Base-by-base conservation (phyloP, 2,797 vertebrate genomes). In the Poecilia gillii region DNA sequence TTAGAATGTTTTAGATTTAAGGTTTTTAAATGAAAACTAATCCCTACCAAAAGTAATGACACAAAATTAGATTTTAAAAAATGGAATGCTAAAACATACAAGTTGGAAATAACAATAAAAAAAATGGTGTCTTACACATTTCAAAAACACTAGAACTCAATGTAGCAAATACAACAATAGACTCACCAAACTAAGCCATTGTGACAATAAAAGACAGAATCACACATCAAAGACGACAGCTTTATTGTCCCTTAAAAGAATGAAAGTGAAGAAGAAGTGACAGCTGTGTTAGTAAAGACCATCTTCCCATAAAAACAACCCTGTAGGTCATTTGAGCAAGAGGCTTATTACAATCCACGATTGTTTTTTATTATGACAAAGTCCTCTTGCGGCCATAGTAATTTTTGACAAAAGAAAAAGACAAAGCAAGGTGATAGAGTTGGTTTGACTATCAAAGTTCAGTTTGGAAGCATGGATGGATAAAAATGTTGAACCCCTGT, bases 201-300 rank as follows among this genome's bases (percentile, higher is more conserved):
- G 1, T 78, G 84, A 82, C 75, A 88, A 68, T 76, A 59, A 84
- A 74, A 81, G 84, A 80, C 68, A 80, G 79, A 76, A 81, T 80
- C 57, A 72, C 57, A 77, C n/a, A 94, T 82, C 36, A 53, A 51
- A 66, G 72, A 76, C n/a, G 79, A 82, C 84, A 79, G 76, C 64
- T 73, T 82, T 68, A 74, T 80, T 41, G 43, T 82, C 74, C 72
- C 72, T 51, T 45, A 73, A 83, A 82, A 73, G 75, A 76, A 57
- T 74, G 11, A 81, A 77, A 80, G 25, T 49, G n/a, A 73, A 75
- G n/a, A 73, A 73, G 68, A 82, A 73, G 77, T 23, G 14, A 72
- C 53, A 83, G 41, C 46, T 81, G 46, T 75, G 72, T 79, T 72
- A 71, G 66, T 71, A 77, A 77, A 78, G 70, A 78, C 68, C 45